Evolutionary conservation across 1,140 invertebrate species (phyloP).

Genomic region (Calycopis cecrops): DNA sequence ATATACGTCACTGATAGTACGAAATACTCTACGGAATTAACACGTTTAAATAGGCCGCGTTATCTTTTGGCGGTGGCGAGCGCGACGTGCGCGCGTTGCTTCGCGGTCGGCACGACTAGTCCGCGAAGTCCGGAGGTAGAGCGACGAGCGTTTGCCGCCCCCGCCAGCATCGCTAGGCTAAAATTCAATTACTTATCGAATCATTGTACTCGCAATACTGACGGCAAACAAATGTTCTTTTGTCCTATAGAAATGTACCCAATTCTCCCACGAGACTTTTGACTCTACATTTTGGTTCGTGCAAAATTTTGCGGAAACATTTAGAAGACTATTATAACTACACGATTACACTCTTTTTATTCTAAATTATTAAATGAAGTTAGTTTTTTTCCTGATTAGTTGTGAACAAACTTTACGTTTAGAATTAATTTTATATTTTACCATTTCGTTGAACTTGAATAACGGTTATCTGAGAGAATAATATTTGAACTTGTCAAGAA

Average conservation of each 20-base stretch:
- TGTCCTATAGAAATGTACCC: slow-evolving; percentile 33
- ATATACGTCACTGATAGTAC: background rate
- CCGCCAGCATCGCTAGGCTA: slow-evolving; percentile 32
- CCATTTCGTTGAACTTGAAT: too few species aligned
- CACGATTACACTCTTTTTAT: too few species aligned
- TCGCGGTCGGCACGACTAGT: slow-evolving; percentile 52
- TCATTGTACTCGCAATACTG: slow-evolving; percentile 39
- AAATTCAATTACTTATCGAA: slow-evolving; percentile 65
- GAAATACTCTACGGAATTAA: slow-evolving; percentile 26
- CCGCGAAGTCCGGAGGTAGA: background rate
- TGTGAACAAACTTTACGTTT: too few species aligned
- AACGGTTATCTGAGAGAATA: too few species aligned
- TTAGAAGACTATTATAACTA: too few species aligned
- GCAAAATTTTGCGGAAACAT: background rate
- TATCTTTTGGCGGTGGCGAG: slow-evolving; percentile 38
- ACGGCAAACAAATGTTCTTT: slow-evolving; percentile 47
- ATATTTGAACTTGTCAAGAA: too few species aligned
- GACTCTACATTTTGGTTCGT: slow-evolving; percentile 37
- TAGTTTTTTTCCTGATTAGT: too few species aligned
- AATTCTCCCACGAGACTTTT: slow-evolving; percentile 56
- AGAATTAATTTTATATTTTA: too few species aligned
- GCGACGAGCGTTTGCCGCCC: background rate
- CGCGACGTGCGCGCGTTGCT: slow-evolving; percentile 47
- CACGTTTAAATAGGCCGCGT: slow-evolving; percentile 56
- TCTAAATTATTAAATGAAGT: too few species aligned